These are phyloP conservation scores for Crax fasciolata DNA, from an alignment of 2,797 vertebrate genomes.

Conservation along the genomic window DNA sequence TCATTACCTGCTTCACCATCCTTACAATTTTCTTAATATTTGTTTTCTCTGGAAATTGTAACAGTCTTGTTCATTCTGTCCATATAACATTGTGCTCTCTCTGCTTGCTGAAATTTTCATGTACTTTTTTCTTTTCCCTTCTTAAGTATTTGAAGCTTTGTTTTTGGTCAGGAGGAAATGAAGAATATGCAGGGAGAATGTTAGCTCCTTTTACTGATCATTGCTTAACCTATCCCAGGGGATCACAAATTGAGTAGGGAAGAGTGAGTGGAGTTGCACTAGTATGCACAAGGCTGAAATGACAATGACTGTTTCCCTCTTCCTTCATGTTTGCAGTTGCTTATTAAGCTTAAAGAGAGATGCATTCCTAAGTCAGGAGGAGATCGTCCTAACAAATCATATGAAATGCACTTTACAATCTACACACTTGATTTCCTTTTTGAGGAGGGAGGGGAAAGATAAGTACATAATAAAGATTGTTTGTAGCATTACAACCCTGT, in stretches of 20 bases:
- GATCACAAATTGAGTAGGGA: background rate
- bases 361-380: background rate
- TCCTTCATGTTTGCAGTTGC: background rate
- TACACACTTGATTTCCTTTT: background rate
- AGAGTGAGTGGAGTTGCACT: background rate
- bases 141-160: background rate
- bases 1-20: background rate
- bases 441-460: background rate
- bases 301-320: background rate
- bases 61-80: background rate
- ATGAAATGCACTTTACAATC: background rate
- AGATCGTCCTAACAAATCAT: background rate
- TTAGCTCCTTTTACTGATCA: background rate
- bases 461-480: slow-evolving; percentile 35
- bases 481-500: slow-evolving; percentile 32
- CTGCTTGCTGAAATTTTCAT: background rate
- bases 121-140: background rate
- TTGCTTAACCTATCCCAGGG: background rate
- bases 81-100: background rate
- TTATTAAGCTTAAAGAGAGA: background rate
- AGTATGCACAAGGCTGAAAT: background rate
- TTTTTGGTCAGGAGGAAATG: background rate
- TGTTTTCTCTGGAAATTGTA: background rate
- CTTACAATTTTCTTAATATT: background rate
- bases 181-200: fast-evolving